Base-by-base conservation (phyloP, 2,888 invertebrate species). In the Pyralis farinalis region DNA sequence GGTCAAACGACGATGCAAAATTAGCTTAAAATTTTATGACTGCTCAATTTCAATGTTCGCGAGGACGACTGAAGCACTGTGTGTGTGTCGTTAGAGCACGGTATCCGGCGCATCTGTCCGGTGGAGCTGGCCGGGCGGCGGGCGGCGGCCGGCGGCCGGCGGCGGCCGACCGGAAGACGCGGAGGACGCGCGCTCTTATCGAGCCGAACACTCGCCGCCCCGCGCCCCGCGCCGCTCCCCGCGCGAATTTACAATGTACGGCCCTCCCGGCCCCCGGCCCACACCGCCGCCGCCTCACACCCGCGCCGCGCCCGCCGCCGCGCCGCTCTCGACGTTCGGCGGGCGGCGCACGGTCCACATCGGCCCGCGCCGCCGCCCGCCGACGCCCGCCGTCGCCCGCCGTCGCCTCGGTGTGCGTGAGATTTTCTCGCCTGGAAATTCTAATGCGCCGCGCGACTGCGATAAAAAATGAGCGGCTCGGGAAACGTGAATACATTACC, bases 381-480 rank as follows among this genome's bases (percentile, higher is more conserved):
- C 5, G 31, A 1, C 42, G 41, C 37, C 12, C 20, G 39, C 34
- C 32, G 28, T n/a, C 25, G 7, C 6, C 8, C 22, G 4, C 35
- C 9, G 22, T n/a, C 11, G 40, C 50, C 55, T 41, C 53, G 47
- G 77, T 75, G 82, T 78, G 84, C 69, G 84, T 80, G 76, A 76
- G 80, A 82, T 84, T 88, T 87, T 85, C 86, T 86, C 87, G 87
- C 83, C 79, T 85, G 79, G 81, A 87, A 88, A 88, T 85, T 86
- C 75, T 86, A 88, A 88, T 85, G 85, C 84, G 79, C 71, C 72
- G 87, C 83, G 86, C 77, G 87, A 86, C 78, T 82, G 85, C 84
- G 87, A 88, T 88, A 88, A 88, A 87, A 86, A 86, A 88, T 84
- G 86, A 83, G 77, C 71, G 71, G 74, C 73, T 66, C 74, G 79